phyloP scores from a whole-genome alignment of 2,888 invertebrate species.

The Hemicrepidius hirtus region DNA sequence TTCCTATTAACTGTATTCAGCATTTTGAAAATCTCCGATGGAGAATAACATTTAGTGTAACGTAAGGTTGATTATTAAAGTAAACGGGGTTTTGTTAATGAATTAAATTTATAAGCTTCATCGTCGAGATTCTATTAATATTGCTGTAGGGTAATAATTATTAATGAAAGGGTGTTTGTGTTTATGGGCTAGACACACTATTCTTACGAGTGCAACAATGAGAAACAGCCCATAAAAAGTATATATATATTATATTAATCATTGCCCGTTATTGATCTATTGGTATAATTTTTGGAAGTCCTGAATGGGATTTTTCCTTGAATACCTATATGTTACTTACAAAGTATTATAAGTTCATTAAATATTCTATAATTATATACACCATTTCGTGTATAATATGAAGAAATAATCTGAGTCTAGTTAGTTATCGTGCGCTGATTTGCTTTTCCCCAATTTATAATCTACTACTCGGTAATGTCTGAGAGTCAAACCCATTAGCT shows the following conservation, averaged over 20 bases:
- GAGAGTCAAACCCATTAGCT: slow-evolving; percentile 24
- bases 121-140: slow-evolving; percentile 1
- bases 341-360: too few relatives aligned
- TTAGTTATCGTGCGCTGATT: slow-evolving; percentile 27
- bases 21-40: too few relatives aligned
- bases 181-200: background rate
- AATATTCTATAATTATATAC: background rate
- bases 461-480: slow-evolving; percentile 25
- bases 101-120: slow-evolving; percentile 13
- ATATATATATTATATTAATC: background rate
- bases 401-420: slow-evolving; percentile 13
- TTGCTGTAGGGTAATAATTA: slow-evolving; percentile 12
- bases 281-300: too few relatives aligned
- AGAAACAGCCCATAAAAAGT: background rate
- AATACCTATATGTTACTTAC: too few relatives aligned
- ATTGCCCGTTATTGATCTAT: too few relatives aligned
- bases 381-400: slow-evolving; percentile 20
- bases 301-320: too few relatives aligned
- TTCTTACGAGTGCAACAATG: background rate
- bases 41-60: too few relatives aligned
- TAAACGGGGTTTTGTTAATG: slow-evolving; percentile 1
- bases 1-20: too few relatives aligned
- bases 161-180: slow-evolving; percentile 15
- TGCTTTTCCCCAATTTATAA: slow-evolving; percentile 26
- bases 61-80: too few relatives aligned